A percentile compares a stretch with the other conserved stretches of the same genome.
phyloP scores from a whole-genome alignment of 2,113 vertebrate species.

The Hemibagrus wyckioides region DNA sequence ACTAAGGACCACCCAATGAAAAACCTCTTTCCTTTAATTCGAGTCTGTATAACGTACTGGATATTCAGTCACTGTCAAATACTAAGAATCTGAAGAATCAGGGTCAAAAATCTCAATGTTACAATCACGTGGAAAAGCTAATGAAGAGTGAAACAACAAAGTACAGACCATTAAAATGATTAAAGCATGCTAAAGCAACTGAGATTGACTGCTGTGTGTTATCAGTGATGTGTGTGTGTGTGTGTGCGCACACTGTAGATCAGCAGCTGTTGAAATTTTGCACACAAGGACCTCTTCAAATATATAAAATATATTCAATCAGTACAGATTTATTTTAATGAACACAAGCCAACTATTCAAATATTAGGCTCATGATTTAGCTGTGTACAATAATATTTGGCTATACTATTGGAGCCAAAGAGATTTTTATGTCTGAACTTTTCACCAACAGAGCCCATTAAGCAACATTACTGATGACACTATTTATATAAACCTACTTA shows the following conservation, averaged over 20 bases:
- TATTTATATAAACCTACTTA: background rate
- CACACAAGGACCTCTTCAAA: background rate
- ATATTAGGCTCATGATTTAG: background rate
- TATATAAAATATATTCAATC: background rate
- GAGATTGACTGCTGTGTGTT: background rate
- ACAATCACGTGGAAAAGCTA: background rate
- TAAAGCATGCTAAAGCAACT: background rate
- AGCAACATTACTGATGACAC: background rate
- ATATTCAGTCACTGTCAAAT: background rate
- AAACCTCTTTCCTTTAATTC: background rate
- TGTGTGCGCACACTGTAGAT: background rate
- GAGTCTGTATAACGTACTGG: background rate
- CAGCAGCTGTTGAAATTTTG: background rate
- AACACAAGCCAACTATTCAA: background rate
- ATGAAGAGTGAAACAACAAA: background rate
- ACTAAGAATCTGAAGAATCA: too few relatives aligned
- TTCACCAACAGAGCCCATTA: background rate
- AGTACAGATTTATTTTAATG: background rate
- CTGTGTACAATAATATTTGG: background rate
- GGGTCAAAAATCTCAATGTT: background rate
- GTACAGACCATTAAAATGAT: background rate
- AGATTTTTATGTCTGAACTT: background rate
- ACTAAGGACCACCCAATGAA: background rate
- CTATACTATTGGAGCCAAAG: background rate
- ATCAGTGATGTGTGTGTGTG: background rate